Evolutionary conservation across 2,797 vertebrate genomes (phyloP).

Genomic region (Crenichthys baileyi): DNA sequence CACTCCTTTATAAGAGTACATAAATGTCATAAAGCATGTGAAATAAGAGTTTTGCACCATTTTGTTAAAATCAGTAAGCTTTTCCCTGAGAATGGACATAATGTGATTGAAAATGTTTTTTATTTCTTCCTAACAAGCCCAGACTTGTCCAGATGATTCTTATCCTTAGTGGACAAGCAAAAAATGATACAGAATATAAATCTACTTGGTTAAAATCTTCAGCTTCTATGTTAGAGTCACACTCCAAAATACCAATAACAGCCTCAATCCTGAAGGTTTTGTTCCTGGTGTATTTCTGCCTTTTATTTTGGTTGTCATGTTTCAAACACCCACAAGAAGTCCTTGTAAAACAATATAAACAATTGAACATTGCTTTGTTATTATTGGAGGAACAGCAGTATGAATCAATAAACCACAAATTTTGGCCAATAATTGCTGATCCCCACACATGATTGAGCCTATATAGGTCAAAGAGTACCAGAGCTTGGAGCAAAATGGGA

Average conservation of each 20-base stretch:
- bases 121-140: background rate
- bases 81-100: background rate
- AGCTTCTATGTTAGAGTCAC: background rate
- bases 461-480: conserved; percentile 53
- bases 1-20: too few species aligned
- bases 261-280: background rate
- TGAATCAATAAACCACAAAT: conserved; percentile 10
- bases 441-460: conserved; percentile 27
- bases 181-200: background rate
- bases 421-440: conserved; percentile 7
- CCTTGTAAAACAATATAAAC: conserved; percentile 6
- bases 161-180: background rate
- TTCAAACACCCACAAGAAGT: background rate
- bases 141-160: background rate
- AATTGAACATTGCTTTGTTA: background rate
- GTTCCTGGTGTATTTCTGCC: background rate
- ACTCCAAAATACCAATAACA: background rate
- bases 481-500: conserved; percentile 59
- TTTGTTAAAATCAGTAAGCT: background rate
- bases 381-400: background rate
- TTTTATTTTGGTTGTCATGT: conserved; percentile 9
- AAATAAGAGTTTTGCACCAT: background rate
- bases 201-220: background rate
- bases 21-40: too few species aligned
- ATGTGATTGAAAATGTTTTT: background rate